Evolutionary conservation across 2,797 vertebrate species (phyloP), one percentile per base, ranked within the genome.

Genomic region (Eutrigla gurnardus): DNA sequence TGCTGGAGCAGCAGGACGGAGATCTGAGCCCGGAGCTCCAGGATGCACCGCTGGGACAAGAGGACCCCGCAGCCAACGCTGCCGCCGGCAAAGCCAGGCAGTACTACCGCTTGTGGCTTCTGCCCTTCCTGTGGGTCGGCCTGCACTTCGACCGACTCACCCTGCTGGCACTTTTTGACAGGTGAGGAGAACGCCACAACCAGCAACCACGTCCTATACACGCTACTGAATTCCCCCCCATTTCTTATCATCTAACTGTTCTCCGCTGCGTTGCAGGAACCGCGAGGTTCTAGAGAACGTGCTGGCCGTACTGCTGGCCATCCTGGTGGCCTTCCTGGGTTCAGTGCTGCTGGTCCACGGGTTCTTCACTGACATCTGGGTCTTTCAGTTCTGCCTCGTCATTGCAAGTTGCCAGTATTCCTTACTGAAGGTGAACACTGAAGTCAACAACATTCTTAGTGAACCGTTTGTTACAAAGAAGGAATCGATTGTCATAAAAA

Each of bases 401-500:
- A 99, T 99, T 85, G 97, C 98, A 70, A 98, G 97, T 89, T 99
- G 97, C 95, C 98, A 99, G 66, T 99, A 99, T 94, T 99, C 98
- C 1, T 93, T 99, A 62, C 92, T 99, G 39, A 99, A 99, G 97
- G 98, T 99, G 93, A 89, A 73, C 46, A 40, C n/a, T 54, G 3
- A 5, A 55, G 50, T 69, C 13, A 17, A 60, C 35, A 46, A 46
- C 47, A 8, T 25, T 25, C 25, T 25, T 25, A 25, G 25, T 75
- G 7, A 65, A 32, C 1, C 43, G 18, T 69, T 43, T 69, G 6
- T 45, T 43, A 43, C 25, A 13, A 66, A 55, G 9, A 8, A n/a
- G 18, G 9, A 47, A 39, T 14, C 8, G 1, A 18, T 15, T 15
- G 36, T 55, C 25, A 25, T 25, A 25, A 25, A 25, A 25, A 25